These are phyloP conservation scores for Oopsacas minuta DNA, from an alignment of 37 sponge, comb jelly and placozoan genomes.

Conservation along the genomic window DNA sequence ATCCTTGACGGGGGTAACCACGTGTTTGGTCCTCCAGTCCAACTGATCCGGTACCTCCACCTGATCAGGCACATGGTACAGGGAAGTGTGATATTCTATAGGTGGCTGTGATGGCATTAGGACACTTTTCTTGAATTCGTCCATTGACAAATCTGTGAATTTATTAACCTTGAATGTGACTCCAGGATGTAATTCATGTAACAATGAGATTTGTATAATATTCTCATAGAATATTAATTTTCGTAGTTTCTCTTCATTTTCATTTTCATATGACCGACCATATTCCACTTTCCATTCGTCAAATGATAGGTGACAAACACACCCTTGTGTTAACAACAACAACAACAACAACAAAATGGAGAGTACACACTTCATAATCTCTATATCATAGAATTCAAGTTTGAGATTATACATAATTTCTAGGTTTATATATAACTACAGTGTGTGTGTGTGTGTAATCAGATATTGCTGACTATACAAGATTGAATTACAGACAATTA, in stretches of 20 bases:
- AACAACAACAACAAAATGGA: background rate
- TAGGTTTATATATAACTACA: no score
- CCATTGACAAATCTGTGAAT: conserved; percentile 54
- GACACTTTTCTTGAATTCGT: conserved; percentile 43
- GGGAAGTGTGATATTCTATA: background rate
- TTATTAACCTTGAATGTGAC: conserved; percentile 41
- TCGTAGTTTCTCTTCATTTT: background rate
- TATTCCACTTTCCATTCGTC: background rate
- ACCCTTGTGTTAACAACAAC: background rate
- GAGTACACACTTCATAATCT: background rate
- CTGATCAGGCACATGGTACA: background rate
- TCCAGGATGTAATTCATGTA: background rate
- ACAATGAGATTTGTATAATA: background rate
- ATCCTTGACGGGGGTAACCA: conserved; percentile 56
- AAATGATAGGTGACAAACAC: background rate
- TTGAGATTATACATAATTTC: no score
- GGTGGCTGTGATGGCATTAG: conserved; percentile 37
- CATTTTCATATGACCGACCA: background rate
- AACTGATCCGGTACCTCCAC: conserved; percentile 26
- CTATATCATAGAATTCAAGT: background rate
- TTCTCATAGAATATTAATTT: background rate
- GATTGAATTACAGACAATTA: no score
- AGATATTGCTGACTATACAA: no score
- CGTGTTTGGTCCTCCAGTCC: conserved; percentile 56
- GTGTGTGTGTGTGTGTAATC: no score